Base-by-base conservation (phyloP, 2,888 invertebrate genomes). In the Steromphala cineraria region DNA sequence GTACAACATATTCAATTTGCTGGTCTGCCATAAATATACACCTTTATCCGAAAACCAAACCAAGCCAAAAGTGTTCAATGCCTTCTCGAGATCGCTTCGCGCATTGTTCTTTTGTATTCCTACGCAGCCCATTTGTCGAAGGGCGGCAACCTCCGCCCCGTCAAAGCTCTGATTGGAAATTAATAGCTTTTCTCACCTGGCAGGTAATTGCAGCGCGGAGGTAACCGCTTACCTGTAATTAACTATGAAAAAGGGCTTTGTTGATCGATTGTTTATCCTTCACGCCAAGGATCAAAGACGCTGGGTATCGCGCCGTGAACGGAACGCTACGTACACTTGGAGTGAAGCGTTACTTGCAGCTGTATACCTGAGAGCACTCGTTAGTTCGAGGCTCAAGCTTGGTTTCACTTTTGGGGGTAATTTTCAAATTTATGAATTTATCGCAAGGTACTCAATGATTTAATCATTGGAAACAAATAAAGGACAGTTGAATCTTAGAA, bases 151-250 rank as follows among this genome's bases (percentile, higher is more conserved):
- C 19, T 52, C 28, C 67, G 36, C 53, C 71, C 71, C 53, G n/a
- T 21, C 21, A 55, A 46, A 40, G 71, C 77, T 77, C 77, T 80
- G 80, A 80, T 80, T 80, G 80, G 71, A 80, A 80, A 80, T 80
- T 80, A 80, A 80, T 78, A 71, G 71, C 77, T 36, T 77, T 78
- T 80, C 80, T 80, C 80, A 80, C 80, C 80, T 80, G 80, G 52
- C 77, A 71, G 77, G 67, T 80, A 77, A 80, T 77, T 80, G 80
- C 77, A 67, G 71, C 71, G 80, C 78, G 77, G 53, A 80, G 80
- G 80, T 80, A 71, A 77, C 77, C 77, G 80, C 80, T 80, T 77
- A 80, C 80, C 80, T 80, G 77, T 80, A 71, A 77, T 80, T 77
- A 80, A 77, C 78, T 67, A 53, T 77, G 71, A 71, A 78, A 80